phyloP scores from a whole-genome alignment of 2,888 invertebrate species.

The Polydrusus cervinus region DNA sequence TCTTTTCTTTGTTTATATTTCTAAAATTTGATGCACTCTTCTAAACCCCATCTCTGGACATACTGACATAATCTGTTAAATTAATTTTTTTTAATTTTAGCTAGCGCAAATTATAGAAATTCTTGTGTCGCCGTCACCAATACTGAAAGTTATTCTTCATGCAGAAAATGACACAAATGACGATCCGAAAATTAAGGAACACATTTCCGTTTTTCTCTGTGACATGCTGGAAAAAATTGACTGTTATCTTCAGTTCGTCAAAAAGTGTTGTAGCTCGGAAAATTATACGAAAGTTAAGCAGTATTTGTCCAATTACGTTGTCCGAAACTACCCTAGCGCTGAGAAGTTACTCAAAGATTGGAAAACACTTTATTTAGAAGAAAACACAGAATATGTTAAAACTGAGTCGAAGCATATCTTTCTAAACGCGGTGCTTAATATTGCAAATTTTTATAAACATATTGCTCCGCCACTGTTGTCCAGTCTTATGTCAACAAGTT shows the following conservation, averaged over 20 bases:
- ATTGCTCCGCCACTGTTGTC: slow-evolving; percentile 74
- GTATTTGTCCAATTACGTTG: slow-evolving; percentile 59
- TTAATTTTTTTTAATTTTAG: slow-evolving; percentile 59
- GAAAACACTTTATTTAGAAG: slow-evolving; percentile 58
- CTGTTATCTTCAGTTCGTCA: slow-evolving; percentile 53
- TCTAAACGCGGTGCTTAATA: slow-evolving; percentile 71
- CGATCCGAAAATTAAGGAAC: slow-evolving; percentile 68
- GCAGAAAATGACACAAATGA: slow-evolving; percentile 59
- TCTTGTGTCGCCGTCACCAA: slow-evolving; percentile 63
- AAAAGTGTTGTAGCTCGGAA: slow-evolving; percentile 54
- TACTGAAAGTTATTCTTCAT: slow-evolving; percentile 62
- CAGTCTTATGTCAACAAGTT: slow-evolving; percentile 53
- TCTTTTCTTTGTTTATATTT: no score
- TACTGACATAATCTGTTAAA: no score
- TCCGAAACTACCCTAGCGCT: slow-evolving; percentile 67
- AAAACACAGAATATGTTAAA: slow-evolving; percentile 58
- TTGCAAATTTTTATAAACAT: slow-evolving; percentile 74
- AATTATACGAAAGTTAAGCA: slow-evolving; percentile 56
- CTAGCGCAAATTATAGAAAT: slow-evolving; percentile 64
- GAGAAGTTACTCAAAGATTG: slow-evolving; percentile 65
- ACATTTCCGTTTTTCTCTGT: slow-evolving; percentile 67
- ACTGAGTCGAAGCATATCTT: not conserved
- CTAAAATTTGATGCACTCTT: no score
- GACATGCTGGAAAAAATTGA: slow-evolving; percentile 60
- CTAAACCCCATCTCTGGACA: no score